Evolutionary conservation across 2,888 invertebrate species (phyloP).

Genomic region (Ectropis crepuscularia): DNA sequence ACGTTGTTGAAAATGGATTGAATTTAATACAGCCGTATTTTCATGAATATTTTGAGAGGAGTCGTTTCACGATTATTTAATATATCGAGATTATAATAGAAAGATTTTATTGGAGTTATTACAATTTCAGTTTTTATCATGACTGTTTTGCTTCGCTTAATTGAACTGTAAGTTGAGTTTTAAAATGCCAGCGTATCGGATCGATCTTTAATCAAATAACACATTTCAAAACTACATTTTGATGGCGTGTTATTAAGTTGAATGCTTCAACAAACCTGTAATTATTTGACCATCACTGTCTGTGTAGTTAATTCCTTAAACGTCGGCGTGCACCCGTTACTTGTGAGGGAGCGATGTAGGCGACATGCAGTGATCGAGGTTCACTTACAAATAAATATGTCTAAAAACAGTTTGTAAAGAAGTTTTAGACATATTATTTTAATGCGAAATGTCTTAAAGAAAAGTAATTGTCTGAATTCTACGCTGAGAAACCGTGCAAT

Average conservation of each 20-base stretch:
- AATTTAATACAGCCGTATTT: constrained; percentile 18
- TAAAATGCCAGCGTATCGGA: not conserved
- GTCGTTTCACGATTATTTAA: constrained; percentile 3
- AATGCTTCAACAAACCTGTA: constrained; percentile 12
- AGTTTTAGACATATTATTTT: not conserved
- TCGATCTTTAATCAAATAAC: constrained; percentile 8
- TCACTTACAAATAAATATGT: not conserved
- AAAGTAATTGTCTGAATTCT: too few relatives aligned
- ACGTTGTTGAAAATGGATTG: constrained; percentile 29
- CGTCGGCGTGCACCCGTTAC: constrained; percentile 6
- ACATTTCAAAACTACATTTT: constrained; percentile 14
- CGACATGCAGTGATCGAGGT: constrained; percentile 3
- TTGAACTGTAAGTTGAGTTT: not conserved
- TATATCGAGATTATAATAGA: not conserved
- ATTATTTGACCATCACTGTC: constrained; percentile 25
- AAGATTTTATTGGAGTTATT: too few relatives aligned
- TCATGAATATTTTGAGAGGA: constrained; percentile 12
- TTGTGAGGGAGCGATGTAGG: not conserved
- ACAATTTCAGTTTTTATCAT: too few relatives aligned
- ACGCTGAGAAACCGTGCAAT: too few relatives aligned
- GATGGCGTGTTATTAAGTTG: constrained; percentile 21
- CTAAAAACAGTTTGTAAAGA: not conserved
- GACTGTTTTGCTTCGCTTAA: too few relatives aligned
- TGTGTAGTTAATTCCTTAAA: constrained; percentile 22
- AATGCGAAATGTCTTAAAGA: too few relatives aligned